Base-by-base conservation (phyloP, 1,140 invertebrate genomes). In the Brachionus sp. region DNA sequence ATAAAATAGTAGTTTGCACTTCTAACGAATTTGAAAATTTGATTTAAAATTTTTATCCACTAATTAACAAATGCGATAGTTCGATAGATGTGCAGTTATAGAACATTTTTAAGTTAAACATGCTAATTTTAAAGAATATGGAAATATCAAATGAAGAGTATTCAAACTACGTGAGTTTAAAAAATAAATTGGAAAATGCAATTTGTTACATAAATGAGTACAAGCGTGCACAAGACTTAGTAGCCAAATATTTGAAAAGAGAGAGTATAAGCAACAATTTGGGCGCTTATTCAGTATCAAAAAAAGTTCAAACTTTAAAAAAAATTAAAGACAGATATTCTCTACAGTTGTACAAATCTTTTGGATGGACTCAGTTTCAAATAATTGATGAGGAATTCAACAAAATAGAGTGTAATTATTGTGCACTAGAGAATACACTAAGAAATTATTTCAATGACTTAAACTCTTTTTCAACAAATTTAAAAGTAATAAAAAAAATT, bases 131-230 rank as follows among this genome's bases (percentile, higher is more conserved):
- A 12, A 70, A 70, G 66, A 70, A 39, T 70, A n/a, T 70, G 66
- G 66, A 70, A 13, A 39, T 39, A 10, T 70, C 35, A 19, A 33
- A 70, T 23, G 66, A 70, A 37, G 75, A 77, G 42, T 53, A 77
- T 16, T 16, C 10, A 29, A 39, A n/a, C 37, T 29, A 57, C 1
- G 25, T 35, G 19, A 13, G 46, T 5, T 12, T 62, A 7, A 10
- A 25, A 39, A 16, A 16, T 13, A 23, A 66, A 62, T 10, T 80
- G 19, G 19, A n/a, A 2, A 12, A 4, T 10, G 29, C 35, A 13
- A n/a, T 80, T 23, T 46, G 57, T 5, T 62, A 19, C 16, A 80
- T 80, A 37, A 80, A 80, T 53, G 77, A 80, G n/a, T 33, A 80
- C 9, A 80, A 80, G 23, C 77, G 77, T 13, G 23, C 23, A 35